phyloP scores from a whole-genome alignment of 2,113 vertebrate species.

The Girardinichthys multiradiatus region DNA sequence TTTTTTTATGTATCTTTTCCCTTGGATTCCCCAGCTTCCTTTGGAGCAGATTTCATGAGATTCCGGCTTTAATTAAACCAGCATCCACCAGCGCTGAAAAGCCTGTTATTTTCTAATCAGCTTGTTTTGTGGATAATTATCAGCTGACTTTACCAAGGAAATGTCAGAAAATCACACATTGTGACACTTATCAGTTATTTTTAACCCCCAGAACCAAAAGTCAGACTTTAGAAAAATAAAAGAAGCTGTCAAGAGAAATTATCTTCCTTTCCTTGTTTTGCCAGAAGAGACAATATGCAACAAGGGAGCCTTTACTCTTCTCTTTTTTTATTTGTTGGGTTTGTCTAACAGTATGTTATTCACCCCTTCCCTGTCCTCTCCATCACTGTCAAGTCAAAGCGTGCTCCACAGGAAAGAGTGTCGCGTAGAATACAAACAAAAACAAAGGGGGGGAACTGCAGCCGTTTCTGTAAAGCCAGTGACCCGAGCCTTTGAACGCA shows the following conservation, averaged over 20 bases:
- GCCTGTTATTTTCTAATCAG: neutral
- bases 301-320: neutral
- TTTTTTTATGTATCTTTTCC: neutral
- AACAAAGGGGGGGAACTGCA: slow-evolving; percentile 7
- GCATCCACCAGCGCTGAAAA: neutral
- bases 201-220: neutral
- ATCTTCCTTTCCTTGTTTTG: neutral
- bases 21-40: neutral
- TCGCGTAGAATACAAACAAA: slow-evolving; percentile 27
- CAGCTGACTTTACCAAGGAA: neutral
- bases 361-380: slow-evolving; percentile 26
- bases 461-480: slow-evolving; percentile 14
- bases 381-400: slow-evolving; percentile 45
- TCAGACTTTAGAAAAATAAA: neutral
- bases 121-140: neutral
- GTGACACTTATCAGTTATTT: neutral
- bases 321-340: neutral
- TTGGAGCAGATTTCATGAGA: neutral
- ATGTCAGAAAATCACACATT: neutral
- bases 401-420: slow-evolving; percentile 7
- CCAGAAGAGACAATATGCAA: neutral
- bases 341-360: slow-evolving; percentile 35
- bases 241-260: neutral
- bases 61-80: neutral
- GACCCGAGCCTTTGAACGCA: slow-evolving; percentile 11